These are phyloP conservation scores for Ochlodes sylvanus DNA, from an alignment of 2,888 invertebrate genomes.

Conservation along the genomic window DNA sequence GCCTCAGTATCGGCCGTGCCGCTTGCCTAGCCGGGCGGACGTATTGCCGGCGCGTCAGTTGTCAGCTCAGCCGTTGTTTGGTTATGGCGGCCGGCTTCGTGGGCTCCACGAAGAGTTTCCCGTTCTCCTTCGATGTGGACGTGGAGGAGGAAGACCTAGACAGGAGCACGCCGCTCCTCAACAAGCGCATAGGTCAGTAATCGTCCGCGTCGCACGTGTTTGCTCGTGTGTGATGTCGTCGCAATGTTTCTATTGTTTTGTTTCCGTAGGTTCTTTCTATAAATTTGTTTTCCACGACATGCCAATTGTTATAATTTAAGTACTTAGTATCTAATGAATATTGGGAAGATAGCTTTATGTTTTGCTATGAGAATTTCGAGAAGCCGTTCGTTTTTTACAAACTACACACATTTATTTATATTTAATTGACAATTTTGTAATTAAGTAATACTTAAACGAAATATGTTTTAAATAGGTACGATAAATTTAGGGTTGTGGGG, in stretches of 20 bases:
- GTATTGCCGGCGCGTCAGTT: slow-evolving; percentile 25
- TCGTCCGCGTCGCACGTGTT: not conserved
- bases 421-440: too few relatives aligned
- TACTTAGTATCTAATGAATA: too few relatives aligned
- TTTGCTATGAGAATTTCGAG: too few relatives aligned
- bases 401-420: too few relatives aligned
- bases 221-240: slow-evolving; percentile 7
- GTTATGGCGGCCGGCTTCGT: slow-evolving; percentile 76
- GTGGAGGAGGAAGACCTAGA: slow-evolving; percentile 70
- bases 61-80: slow-evolving; percentile 24
- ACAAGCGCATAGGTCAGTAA: slow-evolving; percentile 72
- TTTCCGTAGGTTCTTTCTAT: slow-evolving; percentile 12
- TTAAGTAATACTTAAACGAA: too few relatives aligned
- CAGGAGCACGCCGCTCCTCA: slow-evolving; percentile 64
- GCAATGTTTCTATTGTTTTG: slow-evolving; percentile 30
- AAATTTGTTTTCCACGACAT: not conserved
- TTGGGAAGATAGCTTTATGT: too few relatives aligned
- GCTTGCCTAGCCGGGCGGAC: slow-evolving; percentile 15
- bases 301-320: too few relatives aligned
- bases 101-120: slow-evolving; percentile 79
- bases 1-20: slow-evolving; percentile 33
- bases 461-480: too few relatives aligned
- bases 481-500: too few relatives aligned
- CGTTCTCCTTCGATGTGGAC: slow-evolving; percentile 80
- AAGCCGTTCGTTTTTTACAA: too few relatives aligned